These are phyloP conservation scores for Nebria ingens DNA, from an alignment of 1,140 invertebrate genomes.

Conservation along the genomic window DNA sequence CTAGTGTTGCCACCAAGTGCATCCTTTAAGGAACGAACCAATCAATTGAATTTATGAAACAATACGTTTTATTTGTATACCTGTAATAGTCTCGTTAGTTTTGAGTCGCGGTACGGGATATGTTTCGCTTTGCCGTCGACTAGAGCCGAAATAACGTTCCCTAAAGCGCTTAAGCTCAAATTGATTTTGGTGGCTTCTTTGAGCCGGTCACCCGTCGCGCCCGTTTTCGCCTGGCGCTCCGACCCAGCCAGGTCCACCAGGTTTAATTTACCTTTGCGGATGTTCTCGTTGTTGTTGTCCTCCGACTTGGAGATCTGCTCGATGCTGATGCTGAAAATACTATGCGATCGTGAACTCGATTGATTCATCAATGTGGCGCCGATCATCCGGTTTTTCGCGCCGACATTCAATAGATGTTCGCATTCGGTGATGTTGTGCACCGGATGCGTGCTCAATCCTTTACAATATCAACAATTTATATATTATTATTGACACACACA, in stretches of 20 bases:
- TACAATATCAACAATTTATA: conserved; percentile 13
- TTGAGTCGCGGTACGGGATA: conserved; percentile 90
- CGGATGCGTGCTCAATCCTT: conserved; percentile 33
- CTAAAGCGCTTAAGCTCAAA: conserved; percentile 83
- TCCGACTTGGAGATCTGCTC: conserved; percentile 56
- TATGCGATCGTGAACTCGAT: conserved; percentile 78
- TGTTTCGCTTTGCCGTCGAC: conserved; percentile 85
- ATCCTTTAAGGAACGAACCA: conserved; percentile 42
- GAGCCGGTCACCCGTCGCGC: conserved; percentile 73
- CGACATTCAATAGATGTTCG: conserved; percentile 60
- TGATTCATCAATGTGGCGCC: conserved; percentile 92
- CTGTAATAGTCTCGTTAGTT: conserved; percentile 79
- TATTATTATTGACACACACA: not conserved
- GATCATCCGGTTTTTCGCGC: conserved; percentile 69
- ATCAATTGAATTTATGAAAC: not conserved
- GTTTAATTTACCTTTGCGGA: conserved; percentile 59
- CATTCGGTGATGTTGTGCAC: conserved; percentile 56
- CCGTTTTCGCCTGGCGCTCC: conserved; percentile 77
- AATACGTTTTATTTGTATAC: conserved; percentile 32
- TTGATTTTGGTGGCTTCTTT: conserved; percentile 95
- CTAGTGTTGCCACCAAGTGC: conserved; percentile 92
- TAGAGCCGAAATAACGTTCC: conserved; percentile 89
- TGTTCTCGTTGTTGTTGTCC: conserved; percentile 42
- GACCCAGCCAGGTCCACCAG: conserved; percentile 85
- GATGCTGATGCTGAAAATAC: conserved; percentile 83